Base-by-base conservation (phyloP, 2,113 vertebrate genomes). In the Dicerorhinus sumatrensis region DNA sequence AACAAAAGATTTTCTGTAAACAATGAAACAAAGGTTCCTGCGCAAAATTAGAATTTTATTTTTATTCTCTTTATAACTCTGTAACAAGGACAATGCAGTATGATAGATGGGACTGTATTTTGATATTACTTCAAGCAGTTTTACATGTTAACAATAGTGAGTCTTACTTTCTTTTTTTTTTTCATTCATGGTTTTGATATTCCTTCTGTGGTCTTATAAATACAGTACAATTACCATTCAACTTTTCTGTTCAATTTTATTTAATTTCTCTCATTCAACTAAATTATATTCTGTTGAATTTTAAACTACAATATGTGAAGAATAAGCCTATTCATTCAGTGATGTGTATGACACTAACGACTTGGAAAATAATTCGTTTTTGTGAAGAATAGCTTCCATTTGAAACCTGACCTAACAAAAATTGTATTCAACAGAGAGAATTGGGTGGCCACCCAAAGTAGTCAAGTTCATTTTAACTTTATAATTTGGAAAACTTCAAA, bases 151-250 rank as follows among this genome's bases (percentile, higher is more conserved):
- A 82, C 13, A 96, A 83, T 79, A 72, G 8, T 42, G 31, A 83
- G 42, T 29, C 23, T 92, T 62, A 56, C 48, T 91, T 94, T 46
- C 17, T 63, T 69, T 70, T 76, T 72, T 48, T 69, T 70, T 79
- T 83, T 82, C 48, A 95, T 80, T 96, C 12, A 79, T 70, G n/a
- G 84, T 56, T 94, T 89, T 92, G 62, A 58, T 63, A 91, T 62
- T 65, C 13, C 8, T 89, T 95, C 62, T 69, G 23, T 14, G n/a
- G 17, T 83, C 48, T 94, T 90, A 79, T 31, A 89, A 92, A 82
- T 48, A 67, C 18, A 67, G 14, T 56, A 62, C 46, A 83, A 87
- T 79, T 94, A 27, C 2, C 33, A 83, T 90, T 91, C 63, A 96
- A 76, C 2, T 16, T 82, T 91, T 87, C 36, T 69, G 0, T 80